Conservation (phyloP, 2,113 vertebrate species). For the Bambusicola thoracicus region DNA sequence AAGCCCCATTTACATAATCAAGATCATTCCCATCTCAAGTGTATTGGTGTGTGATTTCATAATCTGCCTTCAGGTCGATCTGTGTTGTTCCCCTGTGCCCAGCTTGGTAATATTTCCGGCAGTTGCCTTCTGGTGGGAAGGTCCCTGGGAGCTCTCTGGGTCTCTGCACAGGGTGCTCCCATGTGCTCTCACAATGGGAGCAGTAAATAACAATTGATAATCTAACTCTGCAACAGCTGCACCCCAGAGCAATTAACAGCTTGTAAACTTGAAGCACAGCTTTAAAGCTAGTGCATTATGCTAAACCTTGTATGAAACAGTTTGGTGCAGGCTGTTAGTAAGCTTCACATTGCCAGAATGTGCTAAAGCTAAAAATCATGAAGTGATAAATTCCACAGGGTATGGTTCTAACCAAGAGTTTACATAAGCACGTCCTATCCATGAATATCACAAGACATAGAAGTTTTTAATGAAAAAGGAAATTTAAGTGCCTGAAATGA, state of each 20-base stretch:
- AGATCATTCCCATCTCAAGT: neutral
- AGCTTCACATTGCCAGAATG: neutral
- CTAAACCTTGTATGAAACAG: neutral
- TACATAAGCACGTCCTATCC: neutral
- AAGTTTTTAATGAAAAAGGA: conserved; percentile 53
- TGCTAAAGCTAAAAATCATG: neutral
- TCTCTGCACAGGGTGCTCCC: neutral
- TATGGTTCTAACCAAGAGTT: conserved; percentile 10
- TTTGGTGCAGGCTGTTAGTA: neutral
- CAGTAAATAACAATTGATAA: neutral
- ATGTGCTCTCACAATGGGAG: accelerated
- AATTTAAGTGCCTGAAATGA: conserved; percentile 28
- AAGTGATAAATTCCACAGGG: conserved; percentile 12
- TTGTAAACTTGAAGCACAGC: neutral
- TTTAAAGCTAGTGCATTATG: neutral
- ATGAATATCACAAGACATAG: neutral
- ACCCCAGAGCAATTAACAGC: neutral
- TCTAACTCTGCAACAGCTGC: neutral
- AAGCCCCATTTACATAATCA: neutral
- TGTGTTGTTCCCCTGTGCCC: neutral
- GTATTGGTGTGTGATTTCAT: neutral
- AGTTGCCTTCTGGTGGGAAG: neutral
- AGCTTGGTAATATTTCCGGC: neutral
- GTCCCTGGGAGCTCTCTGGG: neutral
- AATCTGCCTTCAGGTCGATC: neutral